phyloP scores from a whole-genome alignment of 2,888 invertebrate genomes.

The Ophion slaviceki region DNA sequence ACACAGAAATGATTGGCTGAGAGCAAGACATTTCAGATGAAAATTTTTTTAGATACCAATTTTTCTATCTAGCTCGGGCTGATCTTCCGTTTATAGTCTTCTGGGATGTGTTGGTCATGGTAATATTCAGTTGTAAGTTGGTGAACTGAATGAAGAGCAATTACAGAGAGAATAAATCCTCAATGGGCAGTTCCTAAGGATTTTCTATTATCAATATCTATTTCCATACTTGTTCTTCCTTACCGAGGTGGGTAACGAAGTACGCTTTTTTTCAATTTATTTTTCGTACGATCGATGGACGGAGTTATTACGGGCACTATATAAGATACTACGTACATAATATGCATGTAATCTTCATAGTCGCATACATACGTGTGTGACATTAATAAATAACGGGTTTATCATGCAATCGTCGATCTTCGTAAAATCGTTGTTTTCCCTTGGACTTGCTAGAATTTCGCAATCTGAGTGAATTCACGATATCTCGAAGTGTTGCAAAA shows the following conservation, averaged over 20 bases:
- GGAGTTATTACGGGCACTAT: conserved; percentile 68
- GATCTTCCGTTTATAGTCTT: not conserved
- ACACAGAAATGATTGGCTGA: no score
- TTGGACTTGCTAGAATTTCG: not conserved
- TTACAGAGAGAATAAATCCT: not conserved
- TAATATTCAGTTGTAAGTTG: conserved; percentile 18
- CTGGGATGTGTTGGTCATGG: not conserved
- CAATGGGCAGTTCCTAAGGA: not conserved
- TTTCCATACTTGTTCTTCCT: conserved; percentile 33
- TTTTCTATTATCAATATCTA: conserved; percentile 15
- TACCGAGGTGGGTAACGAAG: conserved; percentile 37
- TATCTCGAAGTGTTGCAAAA: conserved; percentile 6
- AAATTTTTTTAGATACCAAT: not conserved
- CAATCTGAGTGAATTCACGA: not conserved
- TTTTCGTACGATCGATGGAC: conserved; percentile 65
- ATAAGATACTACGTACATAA: conserved; percentile 13
- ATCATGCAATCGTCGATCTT: conserved; percentile 37
- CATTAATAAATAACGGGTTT: conserved; percentile 22
- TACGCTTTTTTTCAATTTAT: conserved; percentile 3
- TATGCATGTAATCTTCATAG: not conserved
- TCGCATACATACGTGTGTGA: not conserved
- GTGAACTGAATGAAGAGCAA: not conserved
- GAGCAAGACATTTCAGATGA: not conserved
- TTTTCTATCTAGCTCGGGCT: not conserved
- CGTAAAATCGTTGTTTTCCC: conserved; percentile 7